A percentile compares a stretch with the other conserved stretches of the same genome.
Evolutionary conservation across 2,888 invertebrate species (phyloP).

Genomic region (Ophioninae sp.): DNA sequence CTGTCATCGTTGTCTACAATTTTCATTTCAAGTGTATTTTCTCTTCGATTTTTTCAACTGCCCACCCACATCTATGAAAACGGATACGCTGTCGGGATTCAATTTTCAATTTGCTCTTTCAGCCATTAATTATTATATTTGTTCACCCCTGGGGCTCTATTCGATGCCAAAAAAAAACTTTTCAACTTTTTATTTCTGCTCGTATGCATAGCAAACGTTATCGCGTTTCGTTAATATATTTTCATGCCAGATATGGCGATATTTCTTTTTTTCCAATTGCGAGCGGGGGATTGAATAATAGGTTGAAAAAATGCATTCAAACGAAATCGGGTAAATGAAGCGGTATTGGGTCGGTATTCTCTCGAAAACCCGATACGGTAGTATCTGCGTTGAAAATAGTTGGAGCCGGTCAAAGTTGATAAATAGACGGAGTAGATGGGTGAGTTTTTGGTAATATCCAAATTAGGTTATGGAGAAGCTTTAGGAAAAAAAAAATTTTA

Average conservation of each 20-base stretch:
- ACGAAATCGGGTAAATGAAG: not conserved
- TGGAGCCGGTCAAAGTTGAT: too few species aligned
- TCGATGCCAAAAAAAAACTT: constrained; percentile 23
- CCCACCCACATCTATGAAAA: not conserved
- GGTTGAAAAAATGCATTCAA: not conserved
- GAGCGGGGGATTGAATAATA: not conserved
- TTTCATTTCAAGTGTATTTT: constrained; percentile 18
- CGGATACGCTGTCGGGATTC: constrained; percentile 30
- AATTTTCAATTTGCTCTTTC: constrained; percentile 34
- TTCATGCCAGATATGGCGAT: not conserved
- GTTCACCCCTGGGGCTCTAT: constrained; percentile 44
- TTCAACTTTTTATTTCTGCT: constrained; percentile 27
- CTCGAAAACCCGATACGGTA: too few species aligned
- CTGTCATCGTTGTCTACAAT: constrained; percentile 26
- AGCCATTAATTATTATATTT: constrained; percentile 52
- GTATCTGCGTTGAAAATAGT: too few species aligned
- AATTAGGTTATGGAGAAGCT: too few species aligned
- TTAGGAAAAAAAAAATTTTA: too few species aligned
- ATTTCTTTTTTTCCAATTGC: constrained; percentile 6
- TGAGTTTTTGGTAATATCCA: too few species aligned
- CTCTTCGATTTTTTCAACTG: constrained; percentile 9
- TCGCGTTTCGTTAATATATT: constrained; percentile 14
- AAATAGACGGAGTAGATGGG: too few species aligned
- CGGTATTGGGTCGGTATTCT: too few species aligned
- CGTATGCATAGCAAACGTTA: constrained; percentile 21